Percentiles rank a stretch among this genome's conserved stretches.
Conservation (phyloP, 35 echinoderm and acorn worm species). For the Ophioderma brevispina region DNA sequence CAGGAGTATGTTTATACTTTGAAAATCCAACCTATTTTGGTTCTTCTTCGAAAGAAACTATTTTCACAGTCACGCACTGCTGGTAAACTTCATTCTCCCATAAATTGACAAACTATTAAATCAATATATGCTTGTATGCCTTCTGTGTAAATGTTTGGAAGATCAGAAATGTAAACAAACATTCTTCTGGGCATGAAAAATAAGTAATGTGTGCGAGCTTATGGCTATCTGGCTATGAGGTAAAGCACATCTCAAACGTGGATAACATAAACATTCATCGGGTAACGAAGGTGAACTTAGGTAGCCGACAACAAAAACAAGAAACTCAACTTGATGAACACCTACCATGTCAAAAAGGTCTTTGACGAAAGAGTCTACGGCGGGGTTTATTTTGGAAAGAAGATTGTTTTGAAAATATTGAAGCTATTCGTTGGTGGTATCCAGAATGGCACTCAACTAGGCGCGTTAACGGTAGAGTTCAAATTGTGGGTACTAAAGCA, state of each 20-base stretch:
- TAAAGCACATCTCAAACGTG: too few relatives aligned
- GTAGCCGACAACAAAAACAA: not conserved
- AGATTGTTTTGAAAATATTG: constrained; percentile 15
- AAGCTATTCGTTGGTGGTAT: constrained; percentile 9
- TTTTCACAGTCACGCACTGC: too few relatives aligned
- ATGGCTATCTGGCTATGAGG: not conserved
- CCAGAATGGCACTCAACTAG: too few relatives aligned
- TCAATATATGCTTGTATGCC: not conserved
- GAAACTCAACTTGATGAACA: not conserved
- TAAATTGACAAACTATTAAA: not conserved
- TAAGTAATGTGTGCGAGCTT: not conserved
- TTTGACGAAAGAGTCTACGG: not conserved
- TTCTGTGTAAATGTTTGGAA: not conserved
- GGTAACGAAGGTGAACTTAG: too few relatives aligned
- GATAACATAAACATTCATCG: too few relatives aligned
- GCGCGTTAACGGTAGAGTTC: too few relatives aligned
- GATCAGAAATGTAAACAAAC: not conserved
- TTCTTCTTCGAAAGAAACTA: too few relatives aligned
- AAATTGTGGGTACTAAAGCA: too few relatives aligned
- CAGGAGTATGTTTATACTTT: too few relatives aligned
- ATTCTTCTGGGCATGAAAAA: not conserved
- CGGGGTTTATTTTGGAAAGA: constrained; percentile 2
- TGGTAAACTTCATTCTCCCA: not conserved
- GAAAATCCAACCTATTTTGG: too few relatives aligned
- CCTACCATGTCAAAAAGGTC: not conserved